These are phyloP conservation scores for Hypothenemus hampei DNA, from an alignment of 1,140 invertebrate species.

Conservation along the genomic window DNA sequence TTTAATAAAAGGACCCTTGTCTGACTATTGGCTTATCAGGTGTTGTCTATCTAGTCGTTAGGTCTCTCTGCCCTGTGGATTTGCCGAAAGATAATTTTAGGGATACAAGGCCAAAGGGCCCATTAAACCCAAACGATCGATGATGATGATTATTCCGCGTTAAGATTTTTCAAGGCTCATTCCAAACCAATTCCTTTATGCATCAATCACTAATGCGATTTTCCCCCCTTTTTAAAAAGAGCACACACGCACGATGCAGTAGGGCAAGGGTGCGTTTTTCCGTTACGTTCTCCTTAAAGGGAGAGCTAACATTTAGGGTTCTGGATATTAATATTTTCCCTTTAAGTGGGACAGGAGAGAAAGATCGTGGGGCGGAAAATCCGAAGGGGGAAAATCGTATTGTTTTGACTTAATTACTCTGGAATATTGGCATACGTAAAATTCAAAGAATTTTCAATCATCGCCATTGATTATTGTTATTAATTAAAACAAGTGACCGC, in stretches of 20 bases:
- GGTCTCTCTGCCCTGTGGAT: slow-evolving; percentile 25
- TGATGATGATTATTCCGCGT: too few species aligned
- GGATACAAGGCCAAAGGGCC: slow-evolving; percentile 13
- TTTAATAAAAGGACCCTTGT: slow-evolving; percentile 23
- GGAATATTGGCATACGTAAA: slow-evolving; percentile 10
- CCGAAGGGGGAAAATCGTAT: slow-evolving; percentile 14
- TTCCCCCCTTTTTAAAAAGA: slow-evolving; percentile 20
- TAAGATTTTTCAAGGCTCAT: too few species aligned
- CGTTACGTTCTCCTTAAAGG: slow-evolving; percentile 25
- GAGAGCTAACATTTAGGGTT: slow-evolving; percentile 20
- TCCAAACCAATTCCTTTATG: too few species aligned
- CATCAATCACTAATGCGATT: slow-evolving; percentile 6
- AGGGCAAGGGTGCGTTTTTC: slow-evolving; percentile 29
- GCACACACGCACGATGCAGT: slow-evolving; percentile 27
- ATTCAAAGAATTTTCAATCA: background rate
- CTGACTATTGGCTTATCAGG: slow-evolving; percentile 27
- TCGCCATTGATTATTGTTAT: background rate
- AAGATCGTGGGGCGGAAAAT: slow-evolving; percentile 11
- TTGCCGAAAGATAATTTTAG: slow-evolving; percentile 29
- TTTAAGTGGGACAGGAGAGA: slow-evolving; percentile 28
- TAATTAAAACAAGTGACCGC: too few species aligned
- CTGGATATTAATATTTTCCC: slow-evolving; percentile 26
- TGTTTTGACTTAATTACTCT: slow-evolving; percentile 25
- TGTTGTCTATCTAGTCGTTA: slow-evolving; percentile 29
- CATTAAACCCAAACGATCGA: too few species aligned